These are phyloP conservation scores for Miniopterus natalensis DNA, from an alignment of 2,113 vertebrate species.

Conservation along the genomic window DNA sequence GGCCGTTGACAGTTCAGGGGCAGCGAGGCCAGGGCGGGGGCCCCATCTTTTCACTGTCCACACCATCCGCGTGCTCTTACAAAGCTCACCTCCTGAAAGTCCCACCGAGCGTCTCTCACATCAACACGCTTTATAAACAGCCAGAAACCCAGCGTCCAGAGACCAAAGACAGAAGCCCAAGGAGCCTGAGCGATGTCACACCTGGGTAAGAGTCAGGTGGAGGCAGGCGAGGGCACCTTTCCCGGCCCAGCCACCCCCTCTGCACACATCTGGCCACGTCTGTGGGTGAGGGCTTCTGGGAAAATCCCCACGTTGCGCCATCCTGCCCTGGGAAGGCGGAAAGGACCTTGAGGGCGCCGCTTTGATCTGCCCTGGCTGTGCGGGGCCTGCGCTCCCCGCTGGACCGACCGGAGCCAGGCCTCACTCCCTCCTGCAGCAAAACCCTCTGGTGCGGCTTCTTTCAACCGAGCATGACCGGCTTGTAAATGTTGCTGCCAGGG, in stretches of 20 bases:
- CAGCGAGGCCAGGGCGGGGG: not conserved
- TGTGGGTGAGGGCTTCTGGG: not conserved
- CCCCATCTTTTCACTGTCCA: rapidly evolving
- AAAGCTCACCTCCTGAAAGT: not conserved
- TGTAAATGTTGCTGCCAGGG: not conserved
- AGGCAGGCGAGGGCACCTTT: rapidly evolving
- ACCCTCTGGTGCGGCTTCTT: not conserved
- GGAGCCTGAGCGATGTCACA: rapidly evolving
- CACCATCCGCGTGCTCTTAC: rapidly evolving
- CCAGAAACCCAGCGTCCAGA: not conserved
- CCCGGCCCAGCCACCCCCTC: rapidly evolving
- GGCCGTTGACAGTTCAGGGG: not conserved
- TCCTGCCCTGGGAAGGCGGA: rapidly evolving
- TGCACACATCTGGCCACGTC: rapidly evolving
- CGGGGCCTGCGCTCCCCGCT: rapidly evolving
- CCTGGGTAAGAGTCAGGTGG: not conserved
- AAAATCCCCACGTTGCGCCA: rapidly evolving
- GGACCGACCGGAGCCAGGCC: rapidly evolving
- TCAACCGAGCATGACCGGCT: rapidly evolving
- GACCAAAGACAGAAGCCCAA: rapidly evolving
- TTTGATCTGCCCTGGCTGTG: not conserved
- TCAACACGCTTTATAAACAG: not conserved
- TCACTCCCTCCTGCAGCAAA: not conserved
- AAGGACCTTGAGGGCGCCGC: not conserved
- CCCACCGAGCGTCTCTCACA: rapidly evolving